phyloP scores from a whole-genome alignment of 1,140 invertebrate species.

The Odontomachus brunneus region DNA sequence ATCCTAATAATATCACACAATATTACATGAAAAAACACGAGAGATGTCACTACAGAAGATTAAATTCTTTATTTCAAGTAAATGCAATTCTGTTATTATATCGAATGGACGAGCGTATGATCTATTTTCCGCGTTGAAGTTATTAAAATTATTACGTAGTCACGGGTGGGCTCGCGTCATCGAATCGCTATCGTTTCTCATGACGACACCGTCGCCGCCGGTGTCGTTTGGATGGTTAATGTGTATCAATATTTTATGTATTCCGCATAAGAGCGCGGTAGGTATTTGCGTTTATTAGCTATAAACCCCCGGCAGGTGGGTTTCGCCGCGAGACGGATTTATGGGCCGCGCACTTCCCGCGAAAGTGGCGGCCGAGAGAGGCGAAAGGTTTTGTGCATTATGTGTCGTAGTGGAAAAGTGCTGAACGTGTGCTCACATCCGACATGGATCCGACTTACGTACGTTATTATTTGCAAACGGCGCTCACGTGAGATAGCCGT shows the following conservation, averaged over 20 bases:
- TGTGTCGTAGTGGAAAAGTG: constrained; percentile 44
- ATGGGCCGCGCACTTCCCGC: constrained; percentile 46
- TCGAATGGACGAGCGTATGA: background rate
- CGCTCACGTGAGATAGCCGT: background rate
- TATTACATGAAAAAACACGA: too few species aligned
- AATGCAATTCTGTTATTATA: background rate
- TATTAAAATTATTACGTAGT: constrained; percentile 66
- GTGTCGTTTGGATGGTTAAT: constrained; percentile 64
- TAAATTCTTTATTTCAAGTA: background rate
- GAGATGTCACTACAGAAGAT: too few species aligned
- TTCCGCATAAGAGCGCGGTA: constrained; percentile 65
- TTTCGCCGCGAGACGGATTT: constrained; percentile 58
- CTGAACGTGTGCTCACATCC: background rate
- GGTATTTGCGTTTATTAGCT: constrained; percentile 75
- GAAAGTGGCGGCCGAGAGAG: constrained; percentile 40
- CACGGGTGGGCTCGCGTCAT: constrained; percentile 30
- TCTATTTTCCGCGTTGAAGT: background rate
- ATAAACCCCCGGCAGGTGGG: constrained; percentile 65
- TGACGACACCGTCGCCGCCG: background rate
- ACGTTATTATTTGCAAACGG: background rate
- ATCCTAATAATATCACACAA: too few species aligned
- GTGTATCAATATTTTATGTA: constrained; percentile 72
- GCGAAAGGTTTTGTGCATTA: constrained; percentile 51
- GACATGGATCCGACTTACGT: background rate
- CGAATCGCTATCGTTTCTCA: constrained; percentile 12